Evolutionary conservation across 2,113 vertebrate genomes (phyloP).

Genomic region (Misgurnus anguillicaudatus): DNA sequence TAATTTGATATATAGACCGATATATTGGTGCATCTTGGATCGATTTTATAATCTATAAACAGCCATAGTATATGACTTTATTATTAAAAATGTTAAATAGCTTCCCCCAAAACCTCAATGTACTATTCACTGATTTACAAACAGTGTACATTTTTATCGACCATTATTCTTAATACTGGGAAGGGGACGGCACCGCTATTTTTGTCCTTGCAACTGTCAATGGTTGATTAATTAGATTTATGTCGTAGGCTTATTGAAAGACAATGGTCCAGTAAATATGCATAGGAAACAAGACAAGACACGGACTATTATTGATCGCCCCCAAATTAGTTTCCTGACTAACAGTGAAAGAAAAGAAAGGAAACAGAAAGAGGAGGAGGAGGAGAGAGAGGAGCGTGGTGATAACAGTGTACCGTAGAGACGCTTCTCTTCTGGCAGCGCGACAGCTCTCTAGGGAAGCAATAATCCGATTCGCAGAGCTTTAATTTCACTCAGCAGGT

Average conservation of each 20-base stretch:
- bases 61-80: too few species aligned
- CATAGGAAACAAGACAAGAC: slow-evolving; percentile 76
- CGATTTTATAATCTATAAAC: too few species aligned
- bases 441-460: slow-evolving; percentile 66
- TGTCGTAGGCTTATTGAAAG: slow-evolving; percentile 32
- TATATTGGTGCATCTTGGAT: too few species aligned
- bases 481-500: slow-evolving; percentile 75
- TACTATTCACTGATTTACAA: too few species aligned
- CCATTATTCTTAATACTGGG: not conserved
- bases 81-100: too few species aligned
- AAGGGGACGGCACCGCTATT: not conserved
- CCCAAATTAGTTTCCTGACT: slow-evolving; percentile 86
- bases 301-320: slow-evolving; percentile 85
- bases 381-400: not conserved
- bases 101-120: too few species aligned
- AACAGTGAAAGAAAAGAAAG: slow-evolving; percentile 48
- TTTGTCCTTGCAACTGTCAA: slow-evolving; percentile 1
- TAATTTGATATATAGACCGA: too few species aligned
- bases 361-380: not conserved
- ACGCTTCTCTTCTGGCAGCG: slow-evolving; percentile 66
- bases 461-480: slow-evolving; percentile 76
- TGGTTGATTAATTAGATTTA: slow-evolving; percentile 53
- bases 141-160: not conserved
- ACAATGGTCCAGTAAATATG: slow-evolving; percentile 62
- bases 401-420: slow-evolving; percentile 30